Evolutionary conservation across 1,140 invertebrate species (phyloP), one percentile per base, ranked within the genome.

Genomic region (Nasonia longicornis): DNA sequence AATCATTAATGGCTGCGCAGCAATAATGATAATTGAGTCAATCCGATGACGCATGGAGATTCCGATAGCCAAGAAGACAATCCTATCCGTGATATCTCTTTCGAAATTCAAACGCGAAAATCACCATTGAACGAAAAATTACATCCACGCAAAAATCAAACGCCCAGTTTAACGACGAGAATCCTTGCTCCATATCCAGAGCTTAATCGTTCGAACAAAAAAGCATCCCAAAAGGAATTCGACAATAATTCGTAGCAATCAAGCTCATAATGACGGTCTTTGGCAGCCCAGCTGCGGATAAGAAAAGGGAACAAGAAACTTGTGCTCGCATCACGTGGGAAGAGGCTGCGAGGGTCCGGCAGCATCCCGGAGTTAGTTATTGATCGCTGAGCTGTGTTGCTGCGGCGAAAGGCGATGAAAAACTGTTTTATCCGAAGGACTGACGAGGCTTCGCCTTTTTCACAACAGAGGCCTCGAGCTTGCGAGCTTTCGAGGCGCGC

Each of bases 391-490:
- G 38, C 3, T 73, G 29, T 22, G 52, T 58, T 20, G 16, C 4
- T 7, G 26, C 11, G 22, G 31, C 42, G 12, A n/a, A 73, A 72
- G 48, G 52, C 81, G 70, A 58, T 66, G 22, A 76, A 85, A 78
- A 85, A 58, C 87, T 89, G 87, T 86, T 88, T 89, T 89, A 89
- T 85, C 87, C n/a, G 42, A 79, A 14, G 29, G 42, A n/a, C 4
- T 8, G 35, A 29, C 4, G 63, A 29, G 79, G 72, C 76, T 87
- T 83, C 80, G 22, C 66, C 29, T 45, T 64, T 74, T 63, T 42
- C 79, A 76, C 85, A 82, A 71, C 71, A 87, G 86, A 86, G 84
- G 86, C 48, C 85, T 77, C 80, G 77, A 84, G 83, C 82, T 84
- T 87, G 83, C 82, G 86, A 87, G 83, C 82, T 84, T 69, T 11